A percentile compares a stretch with the other conserved stretches of the same genome.
Conservation (phyloP, 2,113 vertebrate species). For the Lipophrys pholis region DNA sequence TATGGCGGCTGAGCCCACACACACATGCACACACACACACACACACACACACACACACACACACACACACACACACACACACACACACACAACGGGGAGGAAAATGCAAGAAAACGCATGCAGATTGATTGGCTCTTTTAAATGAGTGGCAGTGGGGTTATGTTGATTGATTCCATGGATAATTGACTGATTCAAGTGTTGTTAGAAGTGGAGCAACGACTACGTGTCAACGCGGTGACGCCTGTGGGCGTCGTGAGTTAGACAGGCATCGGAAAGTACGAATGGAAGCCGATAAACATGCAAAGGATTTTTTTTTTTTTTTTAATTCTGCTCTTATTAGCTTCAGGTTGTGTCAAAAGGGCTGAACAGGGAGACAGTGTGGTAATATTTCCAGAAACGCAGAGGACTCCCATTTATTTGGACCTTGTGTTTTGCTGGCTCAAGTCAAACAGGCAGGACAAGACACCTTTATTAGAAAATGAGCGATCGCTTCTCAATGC, state of each 20-base stretch:
- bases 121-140: slow-evolving; percentile 73
- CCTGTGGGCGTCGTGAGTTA: slow-evolving; percentile 47
- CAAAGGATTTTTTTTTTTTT: slow-evolving; percentile 12
- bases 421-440: no score
- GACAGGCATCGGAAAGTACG: slow-evolving; percentile 12
- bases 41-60: slow-evolving; percentile 10
- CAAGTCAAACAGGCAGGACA: no score
- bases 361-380: not conserved
- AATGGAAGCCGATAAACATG: slow-evolving; percentile 16
- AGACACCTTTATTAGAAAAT: no score
- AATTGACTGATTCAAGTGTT: slow-evolving; percentile 75
- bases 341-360: not conserved
- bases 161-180: slow-evolving; percentile 73
- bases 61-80: not conserved
- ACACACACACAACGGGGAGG: slow-evolving; percentile 12
- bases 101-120: no score
- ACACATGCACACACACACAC: not conserved
- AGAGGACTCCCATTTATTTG: no score
- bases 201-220: slow-evolving; percentile 67
- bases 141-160: slow-evolving; percentile 67
- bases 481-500: no score
- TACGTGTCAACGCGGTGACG: slow-evolving; percentile 52
- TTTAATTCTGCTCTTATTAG: not conserved
- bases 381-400: not conserved
- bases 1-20: not conserved